Evolutionary conservation across 2,888 invertebrate genomes (phyloP), one percentile per base, ranked within the genome.

Genomic region (Sipha maydis): DNA sequence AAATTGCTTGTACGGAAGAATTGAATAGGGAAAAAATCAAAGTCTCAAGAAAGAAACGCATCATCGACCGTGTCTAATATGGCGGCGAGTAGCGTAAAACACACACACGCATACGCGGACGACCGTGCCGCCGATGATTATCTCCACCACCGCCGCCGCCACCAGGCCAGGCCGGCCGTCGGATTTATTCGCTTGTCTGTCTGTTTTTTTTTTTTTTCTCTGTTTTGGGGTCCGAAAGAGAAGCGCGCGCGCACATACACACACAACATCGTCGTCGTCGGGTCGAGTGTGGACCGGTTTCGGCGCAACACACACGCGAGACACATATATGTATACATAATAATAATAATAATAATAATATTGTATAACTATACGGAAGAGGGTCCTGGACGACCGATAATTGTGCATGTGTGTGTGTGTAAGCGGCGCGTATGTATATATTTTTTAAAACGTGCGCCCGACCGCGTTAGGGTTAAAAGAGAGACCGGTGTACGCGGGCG

Each of bases 151-250:
- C 73, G n/a, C 56, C 48, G 25, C 28, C 78, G 28, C 85, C 41
- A 11, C 85, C 73, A n/a, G n/a, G n/a, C 56, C 48, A 48, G 0
- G 56, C 56, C 54, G n/a, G 3, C 84, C 79, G 73, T 73, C 79
- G 71, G 79, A 86, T 86, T 86, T 80, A 80, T 80, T 86, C 86
- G 86, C 79, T 80, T 56, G 79, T 86, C 79, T 85, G 85, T 85
- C 56, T 61, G 75, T 80, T 17, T 61, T 11, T 80, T 80, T 19
- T 21, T 61, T 76, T 67, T 76, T 73, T 85, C 73, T 83, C 56
- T 83, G 28, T 73, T 77, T 85, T 78, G 73, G 79, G 86, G 86
- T 86, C 86, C 79, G 85, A 83, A 25, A 73, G 56, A 83, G 38
- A 34, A 71, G 71, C 71, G 61, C 5, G n/a, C 56, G 21, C 56